Evolutionary conservation across 2,888 invertebrate genomes (phyloP), one percentile per base, ranked within the genome.

Genomic region (Spisula solida): DNA sequence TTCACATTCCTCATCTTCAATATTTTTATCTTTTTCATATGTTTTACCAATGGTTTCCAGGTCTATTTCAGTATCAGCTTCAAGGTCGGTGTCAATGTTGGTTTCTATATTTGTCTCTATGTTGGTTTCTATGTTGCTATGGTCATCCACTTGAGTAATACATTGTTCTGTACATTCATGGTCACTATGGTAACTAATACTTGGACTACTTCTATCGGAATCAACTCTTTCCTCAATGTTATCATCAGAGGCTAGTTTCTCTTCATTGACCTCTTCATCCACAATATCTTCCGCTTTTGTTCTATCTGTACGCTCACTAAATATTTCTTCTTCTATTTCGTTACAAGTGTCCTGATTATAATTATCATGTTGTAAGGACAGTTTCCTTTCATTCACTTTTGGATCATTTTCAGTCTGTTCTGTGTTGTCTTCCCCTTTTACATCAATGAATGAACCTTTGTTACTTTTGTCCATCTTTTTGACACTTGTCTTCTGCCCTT

Each of bases 301-400:
- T 81, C 55, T 88, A 41, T 91, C 88, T 31, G 88, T 84, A 5
- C 47, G 55, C 31, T 92, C 90, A 87, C 87, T 88, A 20, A 90
- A 88, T 29, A 90, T 89, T 25, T 92, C 92, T 81, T 90, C 88
- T 34, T 85, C 86, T 25, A 90, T 79, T 80, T 91, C 91, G 81
- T 88, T 85, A 34, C 47, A 84, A 10, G 88, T 88, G 79, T 91
- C 89, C 25, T 88, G 87, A 34, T 89, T 82, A 51, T 12, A 56
- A 34, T 20, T 34, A 29, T 90, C 90, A 34, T 81, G 41, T 18
- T 84, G 75, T 16, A 48, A 34, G 6, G 86, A 79, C 2, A 16
- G 0, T 66, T 47, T 81, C 25, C 79, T 56, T 85, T 88, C 75
- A 41, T 80, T 82, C 31, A 48, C 85, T 48, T 80, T 41, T 0